These are phyloP conservation scores for Cotesia glomerata DNA, from an alignment of 1,140 invertebrate genomes.

Conservation along the genomic window DNA sequence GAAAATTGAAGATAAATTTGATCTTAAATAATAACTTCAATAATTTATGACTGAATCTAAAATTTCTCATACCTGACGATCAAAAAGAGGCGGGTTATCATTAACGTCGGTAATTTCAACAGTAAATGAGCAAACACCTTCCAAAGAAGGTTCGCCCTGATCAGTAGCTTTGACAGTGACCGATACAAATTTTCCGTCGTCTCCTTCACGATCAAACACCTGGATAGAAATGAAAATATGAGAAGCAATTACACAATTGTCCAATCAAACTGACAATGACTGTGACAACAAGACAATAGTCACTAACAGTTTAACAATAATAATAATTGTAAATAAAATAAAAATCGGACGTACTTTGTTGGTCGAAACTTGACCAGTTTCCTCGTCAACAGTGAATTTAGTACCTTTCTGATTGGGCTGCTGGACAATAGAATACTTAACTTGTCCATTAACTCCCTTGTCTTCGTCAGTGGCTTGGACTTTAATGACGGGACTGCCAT, in stretches of 20 bases:
- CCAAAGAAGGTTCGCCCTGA: slow-evolving; percentile 92
- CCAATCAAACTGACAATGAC: too few species aligned
- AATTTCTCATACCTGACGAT: slow-evolving; percentile 77
- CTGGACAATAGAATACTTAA: slow-evolving; percentile 94
- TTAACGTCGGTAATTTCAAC: slow-evolving; percentile 96
- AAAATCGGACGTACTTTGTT: slow-evolving; percentile 74
- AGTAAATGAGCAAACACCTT: slow-evolving; percentile 94
- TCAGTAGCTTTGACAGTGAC: slow-evolving; percentile 96
- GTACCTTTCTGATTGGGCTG: slow-evolving; percentile 96
- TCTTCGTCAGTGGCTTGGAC: slow-evolving; percentile 93
- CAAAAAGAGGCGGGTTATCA: slow-evolving; percentile 92
- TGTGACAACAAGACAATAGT: not conserved
- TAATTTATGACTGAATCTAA: too few species aligned
- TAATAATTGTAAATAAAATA: not conserved
- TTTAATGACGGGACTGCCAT: slow-evolving; percentile 91
- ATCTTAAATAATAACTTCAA: too few species aligned
- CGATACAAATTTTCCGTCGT: slow-evolving; percentile 94
- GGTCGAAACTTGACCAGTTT: slow-evolving; percentile 91
- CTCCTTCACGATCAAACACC: slow-evolving; percentile 94
- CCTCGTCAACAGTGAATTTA: slow-evolving; percentile 93
- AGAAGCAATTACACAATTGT: too few species aligned
- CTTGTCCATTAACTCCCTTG: slow-evolving; percentile 91
- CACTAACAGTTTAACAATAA: not conserved
- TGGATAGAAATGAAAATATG: slow-evolving; percentile 34
- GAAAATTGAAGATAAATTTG: too few species aligned